These are phyloP conservation scores for Leucoma salicis DNA, from an alignment of 2,888 invertebrate species.

Conservation along the genomic window DNA sequence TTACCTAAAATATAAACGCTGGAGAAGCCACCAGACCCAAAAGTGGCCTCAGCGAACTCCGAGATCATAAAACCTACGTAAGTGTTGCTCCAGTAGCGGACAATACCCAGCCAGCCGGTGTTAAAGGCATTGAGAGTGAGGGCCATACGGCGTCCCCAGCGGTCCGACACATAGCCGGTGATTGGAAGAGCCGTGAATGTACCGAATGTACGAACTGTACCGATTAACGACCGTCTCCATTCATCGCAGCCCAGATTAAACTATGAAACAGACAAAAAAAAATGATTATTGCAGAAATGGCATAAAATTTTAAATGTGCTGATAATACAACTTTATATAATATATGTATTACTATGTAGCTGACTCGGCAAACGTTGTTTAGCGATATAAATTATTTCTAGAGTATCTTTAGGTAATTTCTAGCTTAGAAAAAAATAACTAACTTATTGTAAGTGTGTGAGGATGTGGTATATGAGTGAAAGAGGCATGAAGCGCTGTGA, in stretches of 20 bases:
- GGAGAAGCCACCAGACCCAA: conserved; percentile 85
- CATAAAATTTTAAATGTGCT: too few species aligned
- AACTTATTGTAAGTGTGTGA: too few species aligned
- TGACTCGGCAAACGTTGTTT: too few species aligned
- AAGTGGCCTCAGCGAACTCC: conserved; percentile 85
- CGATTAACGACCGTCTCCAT: conserved; percentile 88
- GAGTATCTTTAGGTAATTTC: too few species aligned
- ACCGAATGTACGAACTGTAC: conserved; percentile 86
- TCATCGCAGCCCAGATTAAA: conserved; percentile 83
- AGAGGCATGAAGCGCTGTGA: too few species aligned
- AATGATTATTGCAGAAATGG: too few species aligned
- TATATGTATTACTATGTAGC: too few species aligned
- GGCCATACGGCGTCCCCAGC: conserved; percentile 84
- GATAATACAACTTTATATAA: too few species aligned
- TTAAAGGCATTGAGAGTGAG: conserved; percentile 80
- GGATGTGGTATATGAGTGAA: too few species aligned
- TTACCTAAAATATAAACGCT: conserved; percentile 87
- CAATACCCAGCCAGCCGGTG: conserved; percentile 83
- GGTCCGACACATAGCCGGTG: conserved; percentile 87
- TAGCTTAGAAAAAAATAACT: too few species aligned
- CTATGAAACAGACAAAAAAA: conserved; percentile 57
- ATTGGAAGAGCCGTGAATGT: conserved; percentile 85
- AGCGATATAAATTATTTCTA: too few species aligned
- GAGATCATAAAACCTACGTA: conserved; percentile 85
- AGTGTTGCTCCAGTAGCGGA: conserved; percentile 80